These are phyloP conservation scores for Drosophila paracracens DNA, from an alignment of 2,888 invertebrate genomes.

Conservation along the genomic window DNA sequence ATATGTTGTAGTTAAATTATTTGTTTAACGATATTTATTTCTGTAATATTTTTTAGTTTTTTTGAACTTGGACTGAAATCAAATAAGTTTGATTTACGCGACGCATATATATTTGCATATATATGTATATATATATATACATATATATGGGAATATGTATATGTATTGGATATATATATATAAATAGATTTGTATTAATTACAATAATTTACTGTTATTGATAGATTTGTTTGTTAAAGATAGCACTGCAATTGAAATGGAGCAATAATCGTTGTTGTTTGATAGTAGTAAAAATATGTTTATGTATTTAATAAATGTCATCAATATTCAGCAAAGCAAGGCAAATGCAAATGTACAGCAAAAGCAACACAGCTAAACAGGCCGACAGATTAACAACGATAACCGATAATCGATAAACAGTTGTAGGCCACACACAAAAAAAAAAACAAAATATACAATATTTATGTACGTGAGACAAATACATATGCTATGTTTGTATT, in stretches of 20 bases:
- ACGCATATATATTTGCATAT: conserved; percentile 24
- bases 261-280: conserved; percentile 26
- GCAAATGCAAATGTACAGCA: conserved; percentile 31
- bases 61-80: conserved; percentile 77
- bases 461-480: neutral
- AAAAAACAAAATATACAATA: neutral
- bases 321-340: conserved; percentile 6
- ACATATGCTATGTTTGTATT: conserved; percentile 18
- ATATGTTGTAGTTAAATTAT: conserved; percentile 25
- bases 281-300: neutral
- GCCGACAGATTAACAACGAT: conserved; percentile 21
- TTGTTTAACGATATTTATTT: conserved; percentile 33
- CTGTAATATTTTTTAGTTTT: conserved; percentile 35
- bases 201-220: conserved; percentile 39
- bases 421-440: conserved; percentile 11
- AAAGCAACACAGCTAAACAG: conserved; percentile 31
- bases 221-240: conserved; percentile 20
- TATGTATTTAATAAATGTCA: conserved; percentile 23
- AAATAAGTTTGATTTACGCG: conserved; percentile 74
- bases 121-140: conserved; percentile 19
- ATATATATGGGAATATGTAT: conserved; percentile 20
- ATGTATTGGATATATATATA: neutral
- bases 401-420: conserved; percentile 39
- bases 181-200: conserved; percentile 28
- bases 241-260: conserved; percentile 62